A percentile compares a stretch with the other conserved stretches of the same genome.
phyloP scores from a whole-genome alignment of 2,113 vertebrate genomes.

The Lepus europaeus region DNA sequence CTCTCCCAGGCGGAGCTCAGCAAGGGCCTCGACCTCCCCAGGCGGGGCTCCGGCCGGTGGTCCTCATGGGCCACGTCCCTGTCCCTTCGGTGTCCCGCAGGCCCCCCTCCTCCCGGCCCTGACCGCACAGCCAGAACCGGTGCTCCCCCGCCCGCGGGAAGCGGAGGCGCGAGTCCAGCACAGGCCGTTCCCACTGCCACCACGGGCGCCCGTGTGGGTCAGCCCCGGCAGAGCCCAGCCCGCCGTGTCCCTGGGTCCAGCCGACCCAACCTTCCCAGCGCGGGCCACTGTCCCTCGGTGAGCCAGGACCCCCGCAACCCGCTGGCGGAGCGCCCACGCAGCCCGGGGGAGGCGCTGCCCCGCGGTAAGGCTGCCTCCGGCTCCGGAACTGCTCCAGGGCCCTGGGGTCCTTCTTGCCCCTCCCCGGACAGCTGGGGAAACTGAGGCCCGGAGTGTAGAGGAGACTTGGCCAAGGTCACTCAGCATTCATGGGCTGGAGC shows the following conservation, averaged over 20 bases:
- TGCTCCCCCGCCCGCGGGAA: neutral
- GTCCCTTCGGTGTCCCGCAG: neutral
- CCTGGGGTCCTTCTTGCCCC: neutral
- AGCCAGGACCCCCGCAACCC: no score
- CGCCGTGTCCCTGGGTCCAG: neutral
- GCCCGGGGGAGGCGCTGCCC: neutral
- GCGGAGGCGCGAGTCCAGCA: neutral
- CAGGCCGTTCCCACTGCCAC: constrained; percentile 51
- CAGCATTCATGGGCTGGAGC: neutral
- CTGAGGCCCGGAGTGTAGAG: constrained; percentile 55
- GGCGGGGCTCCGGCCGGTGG: neutral
- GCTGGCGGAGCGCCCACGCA: neutral
- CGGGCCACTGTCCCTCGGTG: neutral
- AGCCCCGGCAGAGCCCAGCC: neutral
- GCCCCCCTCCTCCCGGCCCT: neutral
- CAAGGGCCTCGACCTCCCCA: neutral
- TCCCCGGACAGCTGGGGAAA: constrained; percentile 57
- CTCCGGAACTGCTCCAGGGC: neutral
- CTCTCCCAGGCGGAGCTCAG: neutral
- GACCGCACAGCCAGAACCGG: neutral
- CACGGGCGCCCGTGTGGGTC: constrained; percentile 27
- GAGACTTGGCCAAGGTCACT: constrained; percentile 69
- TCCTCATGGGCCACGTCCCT: neutral
- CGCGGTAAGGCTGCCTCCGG: neutral
- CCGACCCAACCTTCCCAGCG: neutral